A percentile compares a stretch with the other conserved stretches of the same genome.
phyloP scores from a whole-genome alignment of 2,113 vertebrate species.

The Picathartes gymnocephalus region DNA sequence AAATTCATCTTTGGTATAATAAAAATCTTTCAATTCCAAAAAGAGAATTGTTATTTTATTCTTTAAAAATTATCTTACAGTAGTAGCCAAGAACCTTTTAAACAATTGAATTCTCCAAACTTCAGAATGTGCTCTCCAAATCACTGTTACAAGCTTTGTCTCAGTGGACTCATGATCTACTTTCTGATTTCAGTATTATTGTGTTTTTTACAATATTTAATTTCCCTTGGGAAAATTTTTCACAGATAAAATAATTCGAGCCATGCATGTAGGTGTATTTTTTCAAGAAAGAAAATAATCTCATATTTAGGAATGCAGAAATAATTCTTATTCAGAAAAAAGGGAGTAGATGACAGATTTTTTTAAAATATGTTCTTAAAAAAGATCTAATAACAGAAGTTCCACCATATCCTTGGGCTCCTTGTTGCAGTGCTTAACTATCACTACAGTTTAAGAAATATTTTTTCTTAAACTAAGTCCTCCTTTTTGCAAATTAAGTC shows the following conservation, averaged over 20 bases:
- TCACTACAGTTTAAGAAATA: neutral
- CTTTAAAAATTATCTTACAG: neutral
- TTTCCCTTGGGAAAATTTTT: neutral
- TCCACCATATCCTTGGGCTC: neutral
- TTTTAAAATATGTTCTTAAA: neutral
- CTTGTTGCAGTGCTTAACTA: neutral
- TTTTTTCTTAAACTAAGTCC: neutral
- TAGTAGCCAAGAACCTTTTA: neutral
- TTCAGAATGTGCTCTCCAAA: neutral
- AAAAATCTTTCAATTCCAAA: neutral
- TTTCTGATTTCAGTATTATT: neutral
- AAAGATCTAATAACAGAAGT: neutral
- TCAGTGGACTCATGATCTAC: neutral
- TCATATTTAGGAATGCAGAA: neutral
- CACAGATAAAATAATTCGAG: neutral
- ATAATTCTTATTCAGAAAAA: neutral
- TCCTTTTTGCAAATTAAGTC: neutral
- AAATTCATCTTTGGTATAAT: neutral
- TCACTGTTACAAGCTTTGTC: neutral
- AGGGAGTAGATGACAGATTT: neutral
- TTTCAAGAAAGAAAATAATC: neutral
- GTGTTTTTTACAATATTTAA: neutral
- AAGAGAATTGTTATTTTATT: neutral
- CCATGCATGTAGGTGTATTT: neutral
- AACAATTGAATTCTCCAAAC: neutral